These are phyloP conservation scores for Chaetodon trifascialis DNA, from an alignment of 2,113 vertebrate genomes.

Conservation along the genomic window DNA sequence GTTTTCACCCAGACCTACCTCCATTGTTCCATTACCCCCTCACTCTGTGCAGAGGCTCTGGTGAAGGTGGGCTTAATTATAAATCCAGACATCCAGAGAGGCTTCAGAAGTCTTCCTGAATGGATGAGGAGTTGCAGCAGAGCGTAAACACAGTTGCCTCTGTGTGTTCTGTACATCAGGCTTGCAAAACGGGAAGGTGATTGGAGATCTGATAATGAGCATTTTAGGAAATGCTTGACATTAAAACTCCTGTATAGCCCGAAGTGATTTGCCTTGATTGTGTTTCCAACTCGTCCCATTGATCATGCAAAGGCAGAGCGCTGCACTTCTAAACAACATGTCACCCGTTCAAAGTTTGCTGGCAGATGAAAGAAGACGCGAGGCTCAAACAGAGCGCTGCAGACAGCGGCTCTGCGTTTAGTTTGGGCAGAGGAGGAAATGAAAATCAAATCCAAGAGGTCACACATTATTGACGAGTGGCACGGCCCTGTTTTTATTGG, in stretches of 20 bases:
- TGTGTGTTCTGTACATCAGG: conserved; percentile 11
- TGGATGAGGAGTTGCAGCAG: conserved; percentile 1
- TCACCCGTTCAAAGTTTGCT: conserved; percentile 24
- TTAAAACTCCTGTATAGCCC: conserved; percentile 4
- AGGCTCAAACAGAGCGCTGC: conserved; percentile 37
- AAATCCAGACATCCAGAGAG: conserved; percentile 46
- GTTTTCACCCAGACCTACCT: conserved; percentile 43
- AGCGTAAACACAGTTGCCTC: conserved; percentile 26
- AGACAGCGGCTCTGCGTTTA: conserved; percentile 51
- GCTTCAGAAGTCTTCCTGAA: conserved; percentile 11
- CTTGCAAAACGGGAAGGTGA: neutral
- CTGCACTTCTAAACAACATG: conserved; percentile 14
- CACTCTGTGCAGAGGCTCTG: conserved; percentile 25
- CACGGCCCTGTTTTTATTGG: conserved; percentile 72
- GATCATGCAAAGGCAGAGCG: conserved; percentile 2
- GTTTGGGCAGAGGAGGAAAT: conserved; percentile 61
- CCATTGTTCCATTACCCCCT: conserved; percentile 40
- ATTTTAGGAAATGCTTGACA: neutral
- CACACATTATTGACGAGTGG: conserved; percentile 70
- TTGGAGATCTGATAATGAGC: neutral
- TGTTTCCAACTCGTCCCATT: conserved; percentile 6
- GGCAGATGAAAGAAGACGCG: conserved; percentile 47
- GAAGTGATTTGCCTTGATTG: neutral
- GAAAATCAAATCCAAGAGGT: conserved; percentile 74
- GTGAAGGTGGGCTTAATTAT: conserved; percentile 62